Base-by-base conservation (phyloP, 2,797 vertebrate genomes). In the Neostethus bicornis region DNA sequence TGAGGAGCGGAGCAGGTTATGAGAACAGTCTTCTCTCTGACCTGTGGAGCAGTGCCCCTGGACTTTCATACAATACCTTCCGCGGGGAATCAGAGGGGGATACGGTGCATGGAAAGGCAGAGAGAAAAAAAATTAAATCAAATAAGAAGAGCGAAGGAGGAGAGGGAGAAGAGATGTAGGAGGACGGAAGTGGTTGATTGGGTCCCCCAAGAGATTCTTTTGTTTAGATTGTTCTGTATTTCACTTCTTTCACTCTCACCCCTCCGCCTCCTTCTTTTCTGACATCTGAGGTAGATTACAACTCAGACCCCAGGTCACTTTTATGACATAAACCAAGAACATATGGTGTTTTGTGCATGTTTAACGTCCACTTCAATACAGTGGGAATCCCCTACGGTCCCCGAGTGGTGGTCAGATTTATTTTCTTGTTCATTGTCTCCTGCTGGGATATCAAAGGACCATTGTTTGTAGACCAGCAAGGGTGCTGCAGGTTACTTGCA, bases 371-470 rank as follows among this genome's bases (percentile, higher is more conserved):
- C 74, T 74, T 77, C 73, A 45, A 60, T 84, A 70, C 70, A 58
- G 84, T 87, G 87, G 88, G 88, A 90, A 90, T 88, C 87, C 91
- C 90, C 90, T 80, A 65, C 2, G 51, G 69, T 87, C 86, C 77
- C 80, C 24, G 61, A 85, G 83, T 73, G 87, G 82, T 87, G 89
- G 86, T 91, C 89, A 87, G 65, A 89, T 91, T 92, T 92, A 89
- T 92, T 93, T 92, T 92, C 87, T 90, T 91, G 89, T 87, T 78
- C 83, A 77, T 88, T 90, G 91, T 91, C 85, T 92, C 90, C 89
- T 83, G 80, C 87, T 91, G 87, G 65, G 85, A 90, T 90, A 88
- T 91, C 90, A 93, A 92, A 93, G 89, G 74, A 67, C 84, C 77
- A 89, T 89, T 92, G 91, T 92, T 92, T 90, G 83, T 85, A 74